A percentile compares a stretch with the other conserved stretches of the same genome.
Evolutionary conservation across 2,113 vertebrate species (phyloP).

Genomic region (Cricetomys ansorgei): DNA sequence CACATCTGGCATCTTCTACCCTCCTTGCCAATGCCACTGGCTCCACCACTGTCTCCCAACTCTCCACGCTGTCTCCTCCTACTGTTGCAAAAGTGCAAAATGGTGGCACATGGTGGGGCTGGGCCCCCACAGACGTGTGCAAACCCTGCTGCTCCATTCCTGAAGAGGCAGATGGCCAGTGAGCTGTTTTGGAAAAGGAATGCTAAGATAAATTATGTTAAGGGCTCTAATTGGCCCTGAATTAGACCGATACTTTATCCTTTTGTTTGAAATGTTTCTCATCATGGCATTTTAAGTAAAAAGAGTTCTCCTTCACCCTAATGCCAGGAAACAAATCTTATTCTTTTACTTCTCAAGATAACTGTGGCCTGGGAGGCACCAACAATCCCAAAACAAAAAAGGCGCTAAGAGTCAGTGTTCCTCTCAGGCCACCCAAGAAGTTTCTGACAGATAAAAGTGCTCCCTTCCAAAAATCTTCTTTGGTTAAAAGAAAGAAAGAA

Average conservation of each 20-base stretch:
- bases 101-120: not conserved
- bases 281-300: conserved; percentile 43
- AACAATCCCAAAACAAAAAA: not conserved
- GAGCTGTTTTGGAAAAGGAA: not conserved
- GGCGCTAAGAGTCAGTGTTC: not conserved
- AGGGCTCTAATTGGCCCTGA: not conserved
- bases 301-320: conserved; percentile 4
- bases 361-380: not conserved
- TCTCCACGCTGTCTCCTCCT: not conserved
- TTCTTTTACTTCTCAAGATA: conserved; percentile 39
- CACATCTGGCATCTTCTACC: too few relatives aligned
- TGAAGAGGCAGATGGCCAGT: not conserved
- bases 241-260: not conserved
- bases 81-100: not conserved
- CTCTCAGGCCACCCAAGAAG: conserved; percentile 35
- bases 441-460: conserved; percentile 9
- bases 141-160: not conserved
- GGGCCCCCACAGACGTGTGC: not conserved
- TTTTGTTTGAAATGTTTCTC: not conserved
- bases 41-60: too few relatives aligned
- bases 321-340: conserved; percentile 28
- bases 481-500: not conserved
- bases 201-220: not conserved
- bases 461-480: not conserved
- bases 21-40: not conserved